phyloP scores from a whole-genome alignment of 2,888 invertebrate genomes.

The Calameuta pallipes region DNA sequence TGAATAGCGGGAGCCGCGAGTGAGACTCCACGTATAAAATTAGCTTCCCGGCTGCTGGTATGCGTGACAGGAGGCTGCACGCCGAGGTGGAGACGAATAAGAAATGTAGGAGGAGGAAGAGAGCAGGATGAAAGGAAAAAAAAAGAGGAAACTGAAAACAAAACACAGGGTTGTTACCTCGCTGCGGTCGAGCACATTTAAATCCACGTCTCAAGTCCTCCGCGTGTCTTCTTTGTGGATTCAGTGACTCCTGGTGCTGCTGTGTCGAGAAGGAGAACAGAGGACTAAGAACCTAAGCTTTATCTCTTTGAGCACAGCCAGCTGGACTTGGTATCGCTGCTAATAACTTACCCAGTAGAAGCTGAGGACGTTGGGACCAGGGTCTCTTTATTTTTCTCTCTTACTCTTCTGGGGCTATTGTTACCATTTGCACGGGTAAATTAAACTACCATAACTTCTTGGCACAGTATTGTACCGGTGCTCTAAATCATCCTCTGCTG shows the following conservation, averaged over 20 bases:
- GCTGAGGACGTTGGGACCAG: not conserved
- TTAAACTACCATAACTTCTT: not conserved
- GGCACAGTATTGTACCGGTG: not conserved
- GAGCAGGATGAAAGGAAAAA: not conserved
- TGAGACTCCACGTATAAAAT: constrained; percentile 21
- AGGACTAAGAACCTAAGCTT: not conserved
- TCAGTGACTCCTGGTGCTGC: not conserved
- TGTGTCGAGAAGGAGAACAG: not conserved
- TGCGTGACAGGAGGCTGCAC: constrained; percentile 16
- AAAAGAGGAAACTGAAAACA: constrained; percentile 6
- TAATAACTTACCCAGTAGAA: not conserved
- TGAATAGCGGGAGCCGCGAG: constrained; percentile 44
- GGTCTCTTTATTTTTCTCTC: not conserved
- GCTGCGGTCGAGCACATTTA: not conserved
- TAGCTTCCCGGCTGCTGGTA: constrained; percentile 20
- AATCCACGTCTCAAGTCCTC: not conserved
- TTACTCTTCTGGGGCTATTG: not conserved
- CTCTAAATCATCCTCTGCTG: not conserved
- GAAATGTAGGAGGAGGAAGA: constrained; percentile 7
- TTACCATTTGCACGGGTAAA: not conserved
- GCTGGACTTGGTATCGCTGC: not conserved
- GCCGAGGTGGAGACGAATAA: constrained; percentile 29
- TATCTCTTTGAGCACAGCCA: not conserved
- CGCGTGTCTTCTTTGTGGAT: not conserved
- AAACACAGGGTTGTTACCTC: not conserved